Evolutionary conservation across 2,113 vertebrate genomes (phyloP), one percentile per base, ranked within the genome.

Genomic region (Psilopsiagon aurifrons): DNA sequence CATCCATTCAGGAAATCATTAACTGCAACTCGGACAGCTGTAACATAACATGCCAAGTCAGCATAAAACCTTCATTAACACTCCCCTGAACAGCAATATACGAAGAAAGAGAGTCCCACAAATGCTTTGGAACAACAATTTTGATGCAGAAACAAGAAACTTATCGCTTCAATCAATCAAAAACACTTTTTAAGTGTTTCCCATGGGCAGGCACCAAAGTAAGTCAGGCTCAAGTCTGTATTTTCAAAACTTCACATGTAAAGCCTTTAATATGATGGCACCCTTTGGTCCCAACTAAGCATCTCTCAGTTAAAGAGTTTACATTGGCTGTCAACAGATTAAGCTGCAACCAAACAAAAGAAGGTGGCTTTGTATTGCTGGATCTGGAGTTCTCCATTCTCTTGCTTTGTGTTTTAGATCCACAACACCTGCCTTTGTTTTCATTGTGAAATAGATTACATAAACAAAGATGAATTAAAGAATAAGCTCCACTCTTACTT

Each of bases 1-100:
- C 90, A 93, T 66, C 49, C 51, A 68, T 62, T 73, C 88, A 96
- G 83, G 80, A 82, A 93, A 84, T 88, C 62, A 88, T 79, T 79
- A 73, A 92, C 55, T 59, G 82, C 39, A 93, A 33, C 41, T 86
- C 79, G 80, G 75, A 95, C 79, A 96, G 54, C 75, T 83, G 52
- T 47, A 74, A 86, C 35, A 75, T 0, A 2, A 52, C 35, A 46
- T 8, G 23, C 55, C 47, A 59, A 83, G 47, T 57, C 55, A 23
- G 64, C 71, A 90, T 60, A 83, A 80, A 95, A 47, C 63, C 84
- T 68, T 91, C 63, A 23, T 89, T 93, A 91, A 71, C 43, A n/a
- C 63, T 88, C 51, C 57, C 37, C 55, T 77, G 68, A 81, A 78
- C 59, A 43, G 15, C 76, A 88, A 51, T 39, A 27, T 10, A 87